Base-by-base conservation (phyloP, 2,888 invertebrate species). In the Parnassius glacialis region DNA sequence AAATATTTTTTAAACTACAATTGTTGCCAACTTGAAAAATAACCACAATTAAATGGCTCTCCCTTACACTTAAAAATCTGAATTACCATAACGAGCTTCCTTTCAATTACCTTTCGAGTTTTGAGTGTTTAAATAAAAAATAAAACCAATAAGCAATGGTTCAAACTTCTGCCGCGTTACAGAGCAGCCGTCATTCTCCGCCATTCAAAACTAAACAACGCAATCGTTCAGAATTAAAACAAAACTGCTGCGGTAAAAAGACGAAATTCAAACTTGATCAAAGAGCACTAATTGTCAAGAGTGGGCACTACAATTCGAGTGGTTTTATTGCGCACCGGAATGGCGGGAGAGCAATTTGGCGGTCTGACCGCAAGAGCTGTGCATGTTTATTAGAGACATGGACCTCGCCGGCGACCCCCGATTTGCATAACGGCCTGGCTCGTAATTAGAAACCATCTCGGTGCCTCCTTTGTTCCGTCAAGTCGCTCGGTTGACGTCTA, bases 381-480 rank as follows among this genome's bases (percentile, higher is more conserved):
- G 87, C 86, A 83, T 90, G 90, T 90, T 88, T 90, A 90, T 90
- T 90, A 90, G 83, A 90, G 88, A 87, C 87, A 85, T 79, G 83
- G 84, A 81, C 80, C 83, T 76, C 74, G 78, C 80, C 80, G 80
- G 83, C 78, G 76, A 73, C 77, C 81, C 84, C 75, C 85, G 85
- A 90, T 91, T 90, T 90, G 90, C 90, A 91, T 90, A 91, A 89
- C 90, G 88, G 80, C 82, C 87, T 81, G 86, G 80, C 84, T 84
- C 86, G 90, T 91, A 91, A 91, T 91, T 91, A 90, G 90, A 90
- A 89, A 88, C 88, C 90, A 86, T 90, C 90, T 90, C 87, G 83
- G 83, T 79, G 80, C 81, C 80, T 82, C 87, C 90, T 88, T 89
- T 88, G 88, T 85, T 78, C 82, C 83, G 83, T 83, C 85, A 79